Evolutionary conservation across 2,888 invertebrate species (phyloP).

Genomic region (Lissocephala sabroskyi): DNA sequence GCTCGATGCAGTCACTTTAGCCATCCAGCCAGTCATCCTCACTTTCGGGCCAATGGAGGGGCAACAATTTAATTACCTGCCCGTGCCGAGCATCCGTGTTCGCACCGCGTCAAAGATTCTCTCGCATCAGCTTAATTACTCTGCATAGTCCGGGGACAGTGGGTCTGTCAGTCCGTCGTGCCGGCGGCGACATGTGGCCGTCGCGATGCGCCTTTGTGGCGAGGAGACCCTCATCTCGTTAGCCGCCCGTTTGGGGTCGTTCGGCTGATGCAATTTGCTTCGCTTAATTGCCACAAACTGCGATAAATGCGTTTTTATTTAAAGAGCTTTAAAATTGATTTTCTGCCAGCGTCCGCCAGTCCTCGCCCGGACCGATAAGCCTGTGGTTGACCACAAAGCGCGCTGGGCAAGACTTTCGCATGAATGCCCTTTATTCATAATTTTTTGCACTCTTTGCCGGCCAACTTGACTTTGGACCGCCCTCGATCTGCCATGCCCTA

Average conservation of each 20-base stretch:
- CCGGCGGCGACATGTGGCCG: slow-evolving; percentile 10
- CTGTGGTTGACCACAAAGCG: too few species aligned
- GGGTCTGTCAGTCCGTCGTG: too few species aligned
- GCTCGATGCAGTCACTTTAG: slow-evolving; percentile 6
- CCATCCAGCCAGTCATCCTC: not conserved
- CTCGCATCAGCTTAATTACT: slow-evolving; percentile 52
- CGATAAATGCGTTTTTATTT: slow-evolving; percentile 52
- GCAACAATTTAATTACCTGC: slow-evolving; percentile 55
- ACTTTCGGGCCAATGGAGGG: slow-evolving; percentile 9
- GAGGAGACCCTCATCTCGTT: too few species aligned
- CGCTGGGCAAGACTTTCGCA: slow-evolving; percentile 28
- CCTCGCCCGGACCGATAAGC: slow-evolving; percentile 5
- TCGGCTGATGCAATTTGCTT: slow-evolving; percentile 23
- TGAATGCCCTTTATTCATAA: slow-evolving; percentile 58
- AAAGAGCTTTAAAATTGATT: slow-evolving; percentile 57
- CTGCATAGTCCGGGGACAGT: too few species aligned
- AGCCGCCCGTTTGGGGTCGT: too few species aligned
- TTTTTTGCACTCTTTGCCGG: slow-evolving; percentile 11
- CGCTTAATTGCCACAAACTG: slow-evolving; percentile 51
- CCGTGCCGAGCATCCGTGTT: slow-evolving; percentile 28
- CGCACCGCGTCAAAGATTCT: slow-evolving; percentile 52
- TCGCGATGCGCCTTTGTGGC: slow-evolving; percentile 10
- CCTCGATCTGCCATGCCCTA: too few species aligned
- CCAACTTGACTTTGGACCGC: slow-evolving; percentile 53
- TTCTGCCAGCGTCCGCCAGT: slow-evolving; percentile 7